Base-by-base conservation (phyloP, 2,888 invertebrate genomes). In the Apodemia hepburni region DNA sequence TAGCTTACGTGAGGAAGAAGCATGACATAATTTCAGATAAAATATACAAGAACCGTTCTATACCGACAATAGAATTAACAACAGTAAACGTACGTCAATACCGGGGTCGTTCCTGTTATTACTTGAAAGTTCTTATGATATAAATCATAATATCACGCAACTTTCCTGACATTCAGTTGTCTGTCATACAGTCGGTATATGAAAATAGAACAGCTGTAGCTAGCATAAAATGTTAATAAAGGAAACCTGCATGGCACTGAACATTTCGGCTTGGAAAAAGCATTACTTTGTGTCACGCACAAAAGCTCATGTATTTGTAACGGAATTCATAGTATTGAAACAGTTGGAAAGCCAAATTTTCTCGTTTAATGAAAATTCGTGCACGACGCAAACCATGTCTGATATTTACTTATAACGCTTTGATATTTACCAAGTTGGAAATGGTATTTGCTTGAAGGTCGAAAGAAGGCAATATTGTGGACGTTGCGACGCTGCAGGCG, bases 371-470 rank as follows among this genome's bases (percentile, higher is more conserved):
- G 82, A 82, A 85, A 87, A 85, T 84, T 80, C 51, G 51, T 17
- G 51, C 9, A 51, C 51, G 51, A 22, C 51, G 51, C 51, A 51
- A 22, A 47, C 72, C 75, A 76, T 78, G 79, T 84, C 79, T 79
- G 78, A 79, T 85, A 84, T 87, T 87, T 83, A 86, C 84, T 82
- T 86, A 86, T 77, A 84, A 82, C 75, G 80, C 80, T 81, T 80
- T 85, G 80, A 80, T 89, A 85, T 91, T 89, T 89, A 84, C 85
- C 78, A 85, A 80, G 82, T 87, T 74, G 82, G 81, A 85, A 85
- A 88, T 87, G 87, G 80, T 91, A 88, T 90, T 91, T 89, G 89
- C 86, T 87, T 90, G 88, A 85, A 87, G 88, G 87, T 86, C 85
- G 87, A 86, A 83, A 78, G 80, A 83, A 90, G 84, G 89, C 90